Evolutionary conservation across 2,113 vertebrate genomes (phyloP).

Genomic region (Cyphomyrus discorhynchus): DNA sequence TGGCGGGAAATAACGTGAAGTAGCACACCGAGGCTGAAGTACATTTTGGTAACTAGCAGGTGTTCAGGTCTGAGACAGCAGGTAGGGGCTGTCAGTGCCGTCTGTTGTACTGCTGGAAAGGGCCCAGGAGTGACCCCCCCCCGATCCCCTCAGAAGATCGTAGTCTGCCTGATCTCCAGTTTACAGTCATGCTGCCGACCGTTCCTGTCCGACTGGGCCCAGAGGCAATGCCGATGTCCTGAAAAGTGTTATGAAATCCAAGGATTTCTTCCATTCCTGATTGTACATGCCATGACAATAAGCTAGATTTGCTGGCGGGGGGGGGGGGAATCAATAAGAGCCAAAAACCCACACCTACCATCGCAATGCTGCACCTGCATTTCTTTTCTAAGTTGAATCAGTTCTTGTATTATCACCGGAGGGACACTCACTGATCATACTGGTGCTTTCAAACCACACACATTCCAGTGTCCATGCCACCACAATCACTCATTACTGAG

Average conservation of each 20-base stretch:
- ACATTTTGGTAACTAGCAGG: neutral
- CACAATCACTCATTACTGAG: neutral
- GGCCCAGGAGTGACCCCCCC: neutral
- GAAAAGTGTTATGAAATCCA: neutral
- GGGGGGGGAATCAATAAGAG: neutral
- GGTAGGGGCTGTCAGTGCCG: neutral
- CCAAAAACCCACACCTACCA: neutral
- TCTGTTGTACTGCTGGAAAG: neutral
- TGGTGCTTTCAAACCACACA: neutral
- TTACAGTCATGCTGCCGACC: neutral
- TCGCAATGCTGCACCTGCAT: neutral
- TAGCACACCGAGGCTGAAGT: neutral
- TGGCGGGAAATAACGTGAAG: neutral
- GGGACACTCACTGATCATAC: neutral
- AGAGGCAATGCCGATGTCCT: neutral
- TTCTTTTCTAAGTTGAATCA: neutral
- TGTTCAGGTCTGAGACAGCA: neutral
- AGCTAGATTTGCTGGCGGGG: neutral
- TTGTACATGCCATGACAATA: neutral
- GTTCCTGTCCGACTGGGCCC: neutral
- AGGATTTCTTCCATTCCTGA: neutral
- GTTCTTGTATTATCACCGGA: neutral
- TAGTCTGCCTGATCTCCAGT: neutral
- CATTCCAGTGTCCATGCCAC: neutral
- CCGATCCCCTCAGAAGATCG: neutral